Percentiles rank a stretch among this genome's conserved stretches.
These are phyloP conservation scores for Poliocrania exsul DNA, from an alignment of 2,797 vertebrate genomes.

Conservation along the genomic window DNA sequence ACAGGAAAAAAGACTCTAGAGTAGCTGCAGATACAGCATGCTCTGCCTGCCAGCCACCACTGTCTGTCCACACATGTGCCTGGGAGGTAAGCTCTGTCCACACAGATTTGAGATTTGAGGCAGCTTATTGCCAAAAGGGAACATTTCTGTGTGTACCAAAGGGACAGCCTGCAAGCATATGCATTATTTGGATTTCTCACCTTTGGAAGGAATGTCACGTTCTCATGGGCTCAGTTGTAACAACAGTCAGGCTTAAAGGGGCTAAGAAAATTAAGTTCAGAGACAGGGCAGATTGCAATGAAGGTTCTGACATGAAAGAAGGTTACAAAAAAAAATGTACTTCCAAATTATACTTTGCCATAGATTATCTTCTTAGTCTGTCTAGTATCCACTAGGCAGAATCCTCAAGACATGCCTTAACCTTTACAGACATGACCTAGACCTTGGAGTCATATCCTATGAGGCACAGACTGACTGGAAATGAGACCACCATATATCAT, in stretches of 20 bases:
- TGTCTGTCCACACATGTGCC: background rate
- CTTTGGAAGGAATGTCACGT: background rate
- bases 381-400: background rate
- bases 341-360: background rate
- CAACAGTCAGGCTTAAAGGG: background rate
- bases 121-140: background rate
- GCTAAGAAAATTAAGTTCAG: background rate
- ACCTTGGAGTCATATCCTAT: background rate
- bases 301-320: background rate
- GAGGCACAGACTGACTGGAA: conserved; percentile 1
- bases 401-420: background rate
- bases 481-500: background rate
- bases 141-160: background rate
- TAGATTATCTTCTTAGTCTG: background rate
- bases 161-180: background rate
- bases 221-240: background rate
- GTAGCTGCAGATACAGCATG: background rate
- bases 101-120: background rate
- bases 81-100: background rate
- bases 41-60: background rate
- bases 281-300: background rate
- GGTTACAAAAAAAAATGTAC: background rate
- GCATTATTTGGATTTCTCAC: background rate
- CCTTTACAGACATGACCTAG: background rate
- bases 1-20: background rate